These are phyloP conservation scores for Zygogramma bicolorata DNA, from an alignment of 2,888 invertebrate species.

Conservation along the genomic window DNA sequence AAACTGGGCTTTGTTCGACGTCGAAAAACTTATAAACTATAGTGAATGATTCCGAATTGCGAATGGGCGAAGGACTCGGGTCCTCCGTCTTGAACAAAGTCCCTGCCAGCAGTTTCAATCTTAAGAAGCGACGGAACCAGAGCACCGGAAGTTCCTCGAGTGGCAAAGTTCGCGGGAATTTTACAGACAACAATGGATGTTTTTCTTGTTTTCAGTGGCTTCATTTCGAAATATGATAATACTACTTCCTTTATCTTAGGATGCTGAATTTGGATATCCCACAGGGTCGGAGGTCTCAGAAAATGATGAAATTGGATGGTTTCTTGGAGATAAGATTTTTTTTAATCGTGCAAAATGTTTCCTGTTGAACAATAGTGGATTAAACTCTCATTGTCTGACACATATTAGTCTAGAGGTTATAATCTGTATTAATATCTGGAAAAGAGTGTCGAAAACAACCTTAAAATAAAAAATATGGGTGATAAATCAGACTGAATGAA, in stretches of 20 bases:
- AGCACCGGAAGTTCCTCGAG: slow-evolving; percentile 50
- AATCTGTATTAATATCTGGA: too few species aligned
- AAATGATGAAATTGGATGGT: not conserved
- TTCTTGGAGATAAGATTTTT: not conserved
- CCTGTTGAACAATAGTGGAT: too few species aligned
- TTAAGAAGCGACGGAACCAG: slow-evolving; percentile 39
- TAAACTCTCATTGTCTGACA: too few species aligned
- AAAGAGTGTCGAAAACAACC: too few species aligned
- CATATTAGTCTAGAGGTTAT: too few species aligned
- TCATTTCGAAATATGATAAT: slow-evolving; percentile 43
- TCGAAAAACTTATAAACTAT: slow-evolving; percentile 49
- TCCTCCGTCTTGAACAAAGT: slow-evolving; percentile 34
- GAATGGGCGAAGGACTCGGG: slow-evolving; percentile 51
- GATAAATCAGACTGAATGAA: too few species aligned
- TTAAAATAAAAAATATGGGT: too few species aligned
- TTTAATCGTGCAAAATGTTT: too few species aligned
- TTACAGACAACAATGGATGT: slow-evolving; percentile 53
- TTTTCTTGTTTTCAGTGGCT: slow-evolving; percentile 44
- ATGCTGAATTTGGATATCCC: not conserved
- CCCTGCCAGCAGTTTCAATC: slow-evolving; percentile 26
- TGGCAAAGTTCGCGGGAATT: slow-evolving; percentile 54
- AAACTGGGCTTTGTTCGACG: not conserved
- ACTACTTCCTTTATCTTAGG: not conserved
- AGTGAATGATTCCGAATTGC: slow-evolving; percentile 43
- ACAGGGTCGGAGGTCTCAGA: not conserved